Percentiles rank a stretch among this genome's conserved stretches.
phyloP scores from a whole-genome alignment of 2,888 invertebrate genomes.

The Nomada hirtipes region DNA sequence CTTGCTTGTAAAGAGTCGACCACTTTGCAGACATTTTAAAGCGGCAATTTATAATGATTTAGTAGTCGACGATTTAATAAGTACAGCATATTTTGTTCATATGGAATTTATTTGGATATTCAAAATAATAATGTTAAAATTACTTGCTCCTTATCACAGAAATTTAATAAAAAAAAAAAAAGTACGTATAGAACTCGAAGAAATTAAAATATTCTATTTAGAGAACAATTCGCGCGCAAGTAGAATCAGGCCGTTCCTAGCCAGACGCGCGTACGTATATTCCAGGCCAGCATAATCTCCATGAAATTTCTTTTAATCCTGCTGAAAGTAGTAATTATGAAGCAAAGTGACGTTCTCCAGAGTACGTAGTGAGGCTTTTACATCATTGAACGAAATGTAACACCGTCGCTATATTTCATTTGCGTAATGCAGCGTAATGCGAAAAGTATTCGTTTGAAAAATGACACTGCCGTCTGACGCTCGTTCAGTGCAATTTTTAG shows the following conservation, averaged over 20 bases:
- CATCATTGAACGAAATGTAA: too few relatives aligned
- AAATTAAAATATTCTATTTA: neutral
- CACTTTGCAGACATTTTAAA: conserved; percentile 24
- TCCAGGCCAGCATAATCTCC: too few relatives aligned
- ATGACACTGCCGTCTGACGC: too few relatives aligned
- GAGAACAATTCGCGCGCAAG: neutral
- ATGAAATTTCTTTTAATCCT: too few relatives aligned
- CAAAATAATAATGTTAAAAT: too few relatives aligned
- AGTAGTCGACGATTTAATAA: neutral
- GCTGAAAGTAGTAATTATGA: neutral
- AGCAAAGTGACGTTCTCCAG: neutral
- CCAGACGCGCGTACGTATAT: neutral
- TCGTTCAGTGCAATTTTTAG: neutral
- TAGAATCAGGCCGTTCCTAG: neutral
- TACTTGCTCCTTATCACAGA: neutral
- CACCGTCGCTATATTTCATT: neutral
- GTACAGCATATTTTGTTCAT: neutral
- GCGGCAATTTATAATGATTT: conserved; percentile 10
- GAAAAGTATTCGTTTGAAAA: neutral
- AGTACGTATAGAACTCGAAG: neutral
- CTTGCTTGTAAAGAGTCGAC: neutral
- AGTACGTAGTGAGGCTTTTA: too few relatives aligned
- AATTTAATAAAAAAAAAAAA: too few relatives aligned
- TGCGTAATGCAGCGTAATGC: neutral
- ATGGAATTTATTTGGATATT: neutral